Percentiles rank a stretch among this genome's conserved stretches.
phyloP scores from a whole-genome alignment of 2,888 invertebrate genomes.

The Drosophila ustulata region DNA sequence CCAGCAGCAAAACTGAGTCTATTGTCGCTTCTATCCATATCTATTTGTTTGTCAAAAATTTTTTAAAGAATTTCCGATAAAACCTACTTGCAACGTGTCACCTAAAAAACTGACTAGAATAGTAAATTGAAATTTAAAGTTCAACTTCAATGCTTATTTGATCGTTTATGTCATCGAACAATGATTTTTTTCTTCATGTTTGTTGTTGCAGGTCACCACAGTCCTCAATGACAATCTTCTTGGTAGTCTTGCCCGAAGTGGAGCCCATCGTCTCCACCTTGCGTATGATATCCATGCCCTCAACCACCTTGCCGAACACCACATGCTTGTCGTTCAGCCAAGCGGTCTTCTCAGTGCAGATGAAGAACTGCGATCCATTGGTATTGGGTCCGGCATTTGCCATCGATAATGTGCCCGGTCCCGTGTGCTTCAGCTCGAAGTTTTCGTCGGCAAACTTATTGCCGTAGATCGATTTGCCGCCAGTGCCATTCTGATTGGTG shows the following conservation, averaged over 20 bases:
- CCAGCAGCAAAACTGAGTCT: slow-evolving; percentile 51
- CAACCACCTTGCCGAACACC: slow-evolving; percentile 95
- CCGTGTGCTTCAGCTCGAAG: slow-evolving; percentile 96
- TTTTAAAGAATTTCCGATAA: neutral
- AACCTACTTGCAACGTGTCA: neutral
- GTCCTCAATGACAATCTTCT: slow-evolving; percentile 91
- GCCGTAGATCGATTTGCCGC: slow-evolving; percentile 98
- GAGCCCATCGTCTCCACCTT: slow-evolving; percentile 93
- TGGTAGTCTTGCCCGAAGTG: slow-evolving; percentile 92
- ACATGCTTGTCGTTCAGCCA: slow-evolving; percentile 88
- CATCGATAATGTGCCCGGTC: slow-evolving; percentile 96
- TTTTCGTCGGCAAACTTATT: slow-evolving; percentile 98
- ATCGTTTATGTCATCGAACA: neutral
- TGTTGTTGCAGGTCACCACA: slow-evolving; percentile 89
- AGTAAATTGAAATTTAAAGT: neutral
- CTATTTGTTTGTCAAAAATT: neutral
- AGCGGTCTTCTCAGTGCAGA: slow-evolving; percentile 94
- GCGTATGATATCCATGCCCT: slow-evolving; percentile 95
- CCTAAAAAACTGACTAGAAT: neutral
- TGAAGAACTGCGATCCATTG: slow-evolving; percentile 98
- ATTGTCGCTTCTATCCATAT: slow-evolving; percentile 27
- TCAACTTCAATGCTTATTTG: neutral
- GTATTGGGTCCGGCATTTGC: slow-evolving; percentile 98
- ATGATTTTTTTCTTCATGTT: slow-evolving; percentile 21
- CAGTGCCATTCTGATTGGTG: slow-evolving; percentile 96